Evolutionary conservation across 2,888 invertebrate genomes (phyloP).

Genomic region (Agrotis exclamationis): DNA sequence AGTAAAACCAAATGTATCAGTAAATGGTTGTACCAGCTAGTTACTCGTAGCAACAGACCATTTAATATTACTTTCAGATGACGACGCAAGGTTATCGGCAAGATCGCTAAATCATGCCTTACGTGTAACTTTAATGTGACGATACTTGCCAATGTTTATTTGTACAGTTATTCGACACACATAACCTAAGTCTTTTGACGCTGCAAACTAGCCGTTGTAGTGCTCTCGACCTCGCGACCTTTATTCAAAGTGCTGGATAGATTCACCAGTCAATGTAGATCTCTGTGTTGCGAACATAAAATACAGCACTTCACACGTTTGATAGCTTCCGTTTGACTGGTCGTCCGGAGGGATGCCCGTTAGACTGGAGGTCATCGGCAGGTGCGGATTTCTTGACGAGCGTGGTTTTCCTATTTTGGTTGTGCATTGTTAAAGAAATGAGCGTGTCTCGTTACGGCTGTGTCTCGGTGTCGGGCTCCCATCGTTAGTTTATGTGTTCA

Average conservation of each 20-base stretch:
- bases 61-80: conserved; percentile 42
- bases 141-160: conserved; percentile 85
- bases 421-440: conserved; percentile 83
- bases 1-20: conserved; percentile 29
- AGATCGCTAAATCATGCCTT: conserved; percentile 70
- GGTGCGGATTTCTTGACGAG: conserved; percentile 89
- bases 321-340: conserved; percentile 51
- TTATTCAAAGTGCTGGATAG: conserved; percentile 84
- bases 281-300: conserved; percentile 53
- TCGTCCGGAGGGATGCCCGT: conserved; percentile 81
- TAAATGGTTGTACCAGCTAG: conserved; percentile 34
- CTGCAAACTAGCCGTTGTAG: conserved; percentile 82
- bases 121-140: conserved; percentile 83
- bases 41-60: conserved; percentile 44
- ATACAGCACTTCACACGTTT: conserved; percentile 54
- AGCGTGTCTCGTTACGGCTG: conserved; percentile 77
- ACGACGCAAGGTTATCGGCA: conserved; percentile 59
- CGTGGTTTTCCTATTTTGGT: conserved; percentile 86
- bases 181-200: conserved; percentile 81
- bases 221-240: conserved; percentile 88
- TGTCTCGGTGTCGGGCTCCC: conserved; percentile 69
- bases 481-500: conserved; percentile 68
- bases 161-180: conserved; percentile 87
- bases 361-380: conserved; percentile 87
- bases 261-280: conserved; percentile 73